Conservation (phyloP, 1,140 invertebrate species). For the Sarcophaga bullata region DNA sequence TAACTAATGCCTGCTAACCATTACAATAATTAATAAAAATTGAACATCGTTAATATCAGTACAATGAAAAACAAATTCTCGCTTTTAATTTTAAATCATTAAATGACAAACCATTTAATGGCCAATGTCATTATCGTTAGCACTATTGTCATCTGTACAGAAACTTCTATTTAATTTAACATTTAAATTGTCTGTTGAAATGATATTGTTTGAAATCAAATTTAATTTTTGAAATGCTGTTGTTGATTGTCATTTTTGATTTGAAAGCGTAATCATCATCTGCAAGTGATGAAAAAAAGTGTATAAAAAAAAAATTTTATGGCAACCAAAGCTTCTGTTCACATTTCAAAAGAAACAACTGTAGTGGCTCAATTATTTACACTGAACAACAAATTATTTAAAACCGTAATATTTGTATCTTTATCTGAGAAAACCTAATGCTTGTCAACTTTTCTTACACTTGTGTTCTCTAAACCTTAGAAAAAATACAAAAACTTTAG, state of each 20-base stretch:
- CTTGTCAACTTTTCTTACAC: too few species aligned
- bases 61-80: not conserved
- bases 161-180: not conserved
- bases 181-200: not conserved
- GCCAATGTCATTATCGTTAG: not conserved
- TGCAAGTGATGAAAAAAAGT: not conserved
- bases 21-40: conserved; percentile 6
- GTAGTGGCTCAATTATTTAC: too few species aligned
- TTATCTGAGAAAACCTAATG: too few species aligned
- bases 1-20: not conserved
- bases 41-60: not conserved
- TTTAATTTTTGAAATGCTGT: not conserved
- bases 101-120: not conserved
- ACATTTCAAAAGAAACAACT: too few species aligned
- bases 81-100: not conserved
- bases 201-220: too few species aligned
- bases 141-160: not conserved
- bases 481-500: too few species aligned
- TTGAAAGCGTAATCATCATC: not conserved
- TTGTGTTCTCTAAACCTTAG: too few species aligned
- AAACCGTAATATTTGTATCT: too few species aligned
- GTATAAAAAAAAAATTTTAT: too few species aligned
- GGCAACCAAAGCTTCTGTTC: too few species aligned
- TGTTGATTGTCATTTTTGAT: not conserved
- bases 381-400: too few species aligned